phyloP scores from a whole-genome alignment of 2,797 vertebrate species.

The Centroberyx gerrardi region DNA sequence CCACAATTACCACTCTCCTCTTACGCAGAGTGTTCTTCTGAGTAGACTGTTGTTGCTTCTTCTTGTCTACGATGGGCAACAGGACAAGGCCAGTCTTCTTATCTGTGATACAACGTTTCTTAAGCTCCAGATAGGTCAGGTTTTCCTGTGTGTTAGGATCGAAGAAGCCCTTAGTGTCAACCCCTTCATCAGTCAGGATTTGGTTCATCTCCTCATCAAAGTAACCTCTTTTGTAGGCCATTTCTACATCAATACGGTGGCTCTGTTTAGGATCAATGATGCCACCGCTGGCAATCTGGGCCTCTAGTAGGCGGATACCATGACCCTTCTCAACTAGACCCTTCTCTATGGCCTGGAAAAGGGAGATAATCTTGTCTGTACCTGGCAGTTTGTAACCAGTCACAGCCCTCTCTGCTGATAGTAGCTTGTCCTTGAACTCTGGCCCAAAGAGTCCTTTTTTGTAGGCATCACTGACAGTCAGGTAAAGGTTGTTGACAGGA shows the following conservation, averaged over 20 bases:
- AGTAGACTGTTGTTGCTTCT: conserved; percentile 80
- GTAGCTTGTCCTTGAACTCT: conserved; percentile 93
- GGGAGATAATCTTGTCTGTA: conserved; percentile 91
- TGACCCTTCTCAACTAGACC: conserved; percentile 93
- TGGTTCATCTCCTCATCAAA: conserved; percentile 92
- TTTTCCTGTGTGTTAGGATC: conserved; percentile 98
- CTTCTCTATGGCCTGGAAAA: conserved; percentile 96
- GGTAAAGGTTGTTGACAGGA: conserved; percentile 91
- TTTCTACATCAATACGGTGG: conserved; percentile 91
- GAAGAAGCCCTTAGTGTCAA: conserved; percentile 93
- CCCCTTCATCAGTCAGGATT: conserved; percentile 89
- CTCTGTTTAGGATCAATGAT: conserved; percentile 96
- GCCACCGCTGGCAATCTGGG: conserved; percentile 97
- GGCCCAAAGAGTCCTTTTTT: conserved; percentile 91
- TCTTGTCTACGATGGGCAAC: conserved; percentile 91
- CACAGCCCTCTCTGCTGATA: conserved; percentile 95
- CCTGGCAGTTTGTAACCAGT: conserved; percentile 94
- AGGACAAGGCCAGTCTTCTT: conserved; percentile 91
- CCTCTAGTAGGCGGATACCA: conserved; percentile 93
- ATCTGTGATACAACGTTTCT: conserved; percentile 92
- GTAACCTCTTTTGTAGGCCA: conserved; percentile 92
- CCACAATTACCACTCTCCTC: conserved; percentile 95
- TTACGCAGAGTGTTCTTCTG: conserved; percentile 92
- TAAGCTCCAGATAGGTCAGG: conserved; percentile 93
- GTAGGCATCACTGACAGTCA: conserved; percentile 93